Evolutionary conservation across 2,888 invertebrate genomes (phyloP).

Genomic region (Apamea crenata): DNA sequence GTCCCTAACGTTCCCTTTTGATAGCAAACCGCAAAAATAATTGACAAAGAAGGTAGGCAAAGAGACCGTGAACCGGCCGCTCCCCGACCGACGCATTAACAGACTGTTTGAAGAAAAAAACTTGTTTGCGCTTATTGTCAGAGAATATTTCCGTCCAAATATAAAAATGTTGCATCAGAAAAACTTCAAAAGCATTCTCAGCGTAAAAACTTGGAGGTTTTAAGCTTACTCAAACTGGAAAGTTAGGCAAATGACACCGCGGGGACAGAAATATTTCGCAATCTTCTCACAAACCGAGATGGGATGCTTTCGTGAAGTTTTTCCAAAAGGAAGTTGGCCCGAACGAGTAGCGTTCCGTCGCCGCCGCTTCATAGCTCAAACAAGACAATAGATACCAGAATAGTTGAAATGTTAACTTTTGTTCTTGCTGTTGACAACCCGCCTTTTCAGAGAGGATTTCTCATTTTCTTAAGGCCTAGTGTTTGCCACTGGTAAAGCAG

Average conservation of each 20-base stretch:
- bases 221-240: slow-evolving; percentile 86
- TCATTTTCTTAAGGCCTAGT: slow-evolving; percentile 64
- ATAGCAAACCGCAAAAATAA: slow-evolving; percentile 47
- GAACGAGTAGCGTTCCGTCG: slow-evolving; percentile 74
- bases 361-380: slow-evolving; percentile 71
- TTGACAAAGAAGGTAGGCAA: slow-evolving; percentile 59
- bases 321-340: slow-evolving; percentile 79
- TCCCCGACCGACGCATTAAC: slow-evolving; percentile 66
- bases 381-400: slow-evolving; percentile 80
- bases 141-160: slow-evolving; percentile 72
- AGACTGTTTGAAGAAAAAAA: slow-evolving; percentile 68
- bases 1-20: slow-evolving; percentile 13
- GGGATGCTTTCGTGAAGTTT: slow-evolving; percentile 81
- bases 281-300: slow-evolving; percentile 82
- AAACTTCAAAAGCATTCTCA: slow-evolving; percentile 75
- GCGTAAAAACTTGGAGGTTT: slow-evolving; percentile 81
- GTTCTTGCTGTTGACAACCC: slow-evolving; percentile 72
- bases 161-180: slow-evolving; percentile 78
- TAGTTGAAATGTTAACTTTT: slow-evolving; percentile 80
- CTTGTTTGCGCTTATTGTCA: slow-evolving; percentile 73
- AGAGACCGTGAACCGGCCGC: slow-evolving; percentile 57
- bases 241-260: slow-evolving; percentile 88
- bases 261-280: slow-evolving; percentile 86
- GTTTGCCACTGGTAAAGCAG: slow-evolving; percentile 44
- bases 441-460: slow-evolving; percentile 65